Base-by-base conservation (phyloP, 2,113 vertebrate species). In the Esox niger region DNA sequence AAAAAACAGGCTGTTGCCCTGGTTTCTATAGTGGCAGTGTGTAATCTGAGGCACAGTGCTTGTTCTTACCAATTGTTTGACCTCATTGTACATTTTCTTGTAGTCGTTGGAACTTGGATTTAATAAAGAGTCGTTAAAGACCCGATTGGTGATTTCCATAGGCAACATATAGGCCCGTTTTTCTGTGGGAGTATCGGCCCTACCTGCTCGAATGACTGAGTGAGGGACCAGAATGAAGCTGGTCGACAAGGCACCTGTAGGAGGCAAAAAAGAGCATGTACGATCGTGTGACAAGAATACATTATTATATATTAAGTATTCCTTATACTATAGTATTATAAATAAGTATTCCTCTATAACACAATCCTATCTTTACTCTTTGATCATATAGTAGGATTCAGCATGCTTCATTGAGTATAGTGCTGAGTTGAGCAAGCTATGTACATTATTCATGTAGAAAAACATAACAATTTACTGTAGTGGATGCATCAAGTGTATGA, bases 101-200 rank as follows among this genome's bases (percentile, higher is more conserved):
- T 78, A 82, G 15, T 79, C 29, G 0, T 17, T 9, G 3, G 79
- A 76, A 9, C 2, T 0, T 0, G 30, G 4, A 57, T 80, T n/a
- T 2, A 52, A 46, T 29, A 88, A 70, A 0, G 58, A 43, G 0
- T 13, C 0, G 0, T 26, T 82, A 75, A 77, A 88, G 54, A 27
- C 5, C 7, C 35, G 76, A 68, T 86, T 88, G 65, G 64, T 81
- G 75, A 88, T 86, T 59, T 77, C 30, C 3, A 88, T 43, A 23
- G 25, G 61, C 47, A 88, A 0, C 46, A 1, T 27, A 52, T 68
- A 85, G 0, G 13, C 30, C 0, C 11, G 8, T 3, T 0, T 6
- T 0, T 30, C 2, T 7, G 2, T 0, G 20, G 62, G 13, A 21
- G 13, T 23, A 13, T 2, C 0, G 6, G 11, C 35, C 20, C 9